Base-by-base conservation (phyloP, 2,888 invertebrate genomes). In the Linnaemya tessellans region DNA sequence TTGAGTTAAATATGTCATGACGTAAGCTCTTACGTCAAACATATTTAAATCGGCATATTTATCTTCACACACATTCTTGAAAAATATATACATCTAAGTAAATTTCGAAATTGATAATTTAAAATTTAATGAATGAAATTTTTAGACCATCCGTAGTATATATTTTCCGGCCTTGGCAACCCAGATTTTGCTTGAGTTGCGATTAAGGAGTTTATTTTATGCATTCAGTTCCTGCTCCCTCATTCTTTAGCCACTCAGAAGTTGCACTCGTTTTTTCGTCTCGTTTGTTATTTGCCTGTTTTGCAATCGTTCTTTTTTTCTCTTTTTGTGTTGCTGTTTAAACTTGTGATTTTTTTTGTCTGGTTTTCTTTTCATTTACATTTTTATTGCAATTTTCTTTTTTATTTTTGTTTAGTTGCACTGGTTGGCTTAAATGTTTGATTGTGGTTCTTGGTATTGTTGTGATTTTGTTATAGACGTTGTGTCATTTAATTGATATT, bases 341-440 rank as follows among this genome's bases (percentile, higher is more conserved):
- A 60, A 56, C 15, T 71, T 58, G 71, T 56, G 58, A 46, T 58
- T 71, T 71, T 71, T 71, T 70, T 71, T 71, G 58, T 58, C 58
- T 58, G 30, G 46, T 25, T 71, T 71, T 71, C 71, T 60, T 71
- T 71, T 71, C 35, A 46, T 25, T 60, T 58, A 20, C 25, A 20
- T 71, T 46, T 71, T 71, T 43, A 58, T 71, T 30, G n/a, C 46
- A 41, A n/a, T 49, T 25, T 51, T 4, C 8, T 7, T 35, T 20
- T 58, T 71, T 58, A 18, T 20, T n/a, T n/a, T n/a, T 9, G 20
- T 64, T 60, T 20, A 49, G 41, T 60, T 70, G 30, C n/a, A 25
- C n/a, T 79, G n/a, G 51, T 51, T 67, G 35, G 10, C 25, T 74
- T 62, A 58, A 71, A 70, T 62, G 71, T 80, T 71, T 54, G 62